These are phyloP conservation scores for Ethmia dodecea DNA, from an alignment of 2,888 invertebrate genomes.

Conservation along the genomic window DNA sequence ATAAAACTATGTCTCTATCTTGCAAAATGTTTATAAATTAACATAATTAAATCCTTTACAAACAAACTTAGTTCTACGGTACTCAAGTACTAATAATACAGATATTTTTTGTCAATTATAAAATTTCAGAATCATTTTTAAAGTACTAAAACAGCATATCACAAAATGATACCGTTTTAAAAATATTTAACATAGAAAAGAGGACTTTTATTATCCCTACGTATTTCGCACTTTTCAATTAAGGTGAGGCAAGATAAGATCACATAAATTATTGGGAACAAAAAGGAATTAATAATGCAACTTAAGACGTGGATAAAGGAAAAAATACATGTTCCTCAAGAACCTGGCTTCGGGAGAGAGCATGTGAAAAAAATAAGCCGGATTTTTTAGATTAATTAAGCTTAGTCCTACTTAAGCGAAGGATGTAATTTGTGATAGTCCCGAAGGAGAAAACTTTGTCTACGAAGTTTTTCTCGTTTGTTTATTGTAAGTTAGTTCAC, in stretches of 20 bases:
- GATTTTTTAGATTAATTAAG: conserved; percentile 52
- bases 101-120: too few relatives aligned
- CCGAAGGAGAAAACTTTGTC: conserved; percentile 26
- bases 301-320: conserved; percentile 15
- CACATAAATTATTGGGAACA: conserved; percentile 28
- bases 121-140: too few relatives aligned
- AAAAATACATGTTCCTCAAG: conserved; percentile 4
- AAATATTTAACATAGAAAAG: too few relatives aligned
- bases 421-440: conserved; percentile 38
- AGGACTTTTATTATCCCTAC: too few relatives aligned
- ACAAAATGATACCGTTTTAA: too few relatives aligned
- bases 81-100: too few relatives aligned
- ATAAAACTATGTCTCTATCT: too few relatives aligned
- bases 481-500: too few relatives aligned
- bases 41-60: too few relatives aligned
- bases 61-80: too few relatives aligned
- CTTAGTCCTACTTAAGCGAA: conserved; percentile 37
- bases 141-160: too few relatives aligned
- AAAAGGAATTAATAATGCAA: conserved; percentile 28
- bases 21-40: too few relatives aligned
- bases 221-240: neutral
- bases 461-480: conserved; percentile 20
- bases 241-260: conserved; percentile 19
- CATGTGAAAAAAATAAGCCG: conserved; percentile 26
- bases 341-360: conserved; percentile 28